These are phyloP conservation scores for Larimichthys crocea DNA, from an alignment of 2,113 vertebrate species.

Conservation along the genomic window DNA sequence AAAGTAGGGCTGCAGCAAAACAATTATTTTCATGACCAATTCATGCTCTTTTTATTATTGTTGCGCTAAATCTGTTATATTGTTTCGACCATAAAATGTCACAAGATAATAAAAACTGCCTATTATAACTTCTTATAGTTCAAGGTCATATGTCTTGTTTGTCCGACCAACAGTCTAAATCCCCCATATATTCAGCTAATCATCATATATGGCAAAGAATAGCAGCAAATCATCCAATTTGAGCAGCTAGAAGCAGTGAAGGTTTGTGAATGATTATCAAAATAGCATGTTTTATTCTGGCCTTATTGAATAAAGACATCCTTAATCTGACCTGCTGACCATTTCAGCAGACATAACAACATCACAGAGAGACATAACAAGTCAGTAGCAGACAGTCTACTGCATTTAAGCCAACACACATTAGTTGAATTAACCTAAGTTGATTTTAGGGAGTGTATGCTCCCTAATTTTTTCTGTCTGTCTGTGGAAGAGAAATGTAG, in stretches of 20 bases:
- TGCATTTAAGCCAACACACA: conserved; percentile 21
- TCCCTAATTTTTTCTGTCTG: conserved; percentile 1
- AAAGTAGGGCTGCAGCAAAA: too few species aligned
- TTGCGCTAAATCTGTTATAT: too few species aligned
- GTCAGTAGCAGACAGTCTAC: not conserved
- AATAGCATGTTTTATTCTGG: not conserved
- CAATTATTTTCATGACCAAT: too few species aligned
- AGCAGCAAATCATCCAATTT: not conserved
- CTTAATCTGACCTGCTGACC: not conserved
- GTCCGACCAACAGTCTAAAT: not conserved
- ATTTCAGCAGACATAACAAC: conserved; percentile 44
- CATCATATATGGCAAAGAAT: not conserved
- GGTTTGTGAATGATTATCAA: not conserved
- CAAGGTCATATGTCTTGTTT: not conserved
- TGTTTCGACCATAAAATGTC: too few species aligned
- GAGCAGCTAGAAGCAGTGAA: not conserved
- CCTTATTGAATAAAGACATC: conserved; percentile 1
- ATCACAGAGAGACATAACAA: conserved; percentile 22
- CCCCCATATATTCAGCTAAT: not conserved
- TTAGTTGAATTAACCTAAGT: conserved; percentile 35
- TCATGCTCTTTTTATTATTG: too few species aligned
- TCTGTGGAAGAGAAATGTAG: conserved; percentile 11
- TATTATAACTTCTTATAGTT: not conserved
- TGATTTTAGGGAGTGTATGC: conserved; percentile 16
- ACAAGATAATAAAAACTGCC: too few species aligned